A percentile compares a stretch with the other conserved stretches of the same genome.
Conservation (phyloP, 1,140 invertebrate genomes). For the Bombus difficillimus region DNA sequence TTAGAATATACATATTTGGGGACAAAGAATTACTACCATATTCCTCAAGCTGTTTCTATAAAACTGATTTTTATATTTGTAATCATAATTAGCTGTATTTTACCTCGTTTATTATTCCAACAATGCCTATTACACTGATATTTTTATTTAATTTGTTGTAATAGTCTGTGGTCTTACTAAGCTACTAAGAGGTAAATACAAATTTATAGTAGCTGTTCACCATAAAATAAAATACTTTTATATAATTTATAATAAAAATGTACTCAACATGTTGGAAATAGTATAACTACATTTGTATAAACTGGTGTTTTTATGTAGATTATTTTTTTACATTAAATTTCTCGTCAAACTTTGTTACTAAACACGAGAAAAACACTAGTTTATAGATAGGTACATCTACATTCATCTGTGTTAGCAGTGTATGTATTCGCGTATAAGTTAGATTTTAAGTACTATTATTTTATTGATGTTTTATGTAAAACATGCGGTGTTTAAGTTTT, state of each 20-base stretch:
- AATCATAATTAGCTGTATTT: constrained; percentile 23
- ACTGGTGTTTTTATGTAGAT: constrained; percentile 18
- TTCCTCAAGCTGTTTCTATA: neutral
- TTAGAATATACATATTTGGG: constrained; percentile 25
- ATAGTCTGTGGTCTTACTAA: constrained; percentile 15
- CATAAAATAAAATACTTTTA: constrained; percentile 36
- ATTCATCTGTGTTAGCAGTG: neutral
- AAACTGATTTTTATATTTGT: constrained; percentile 14
- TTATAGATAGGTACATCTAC: neutral
- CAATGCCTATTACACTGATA: constrained; percentile 6
- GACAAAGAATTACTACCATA: constrained; percentile 10
- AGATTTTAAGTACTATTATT: neutral
- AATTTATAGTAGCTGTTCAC: constrained; percentile 25
- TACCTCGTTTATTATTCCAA: constrained; percentile 24
- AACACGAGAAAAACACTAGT: neutral
- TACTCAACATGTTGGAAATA: constrained; percentile 14
- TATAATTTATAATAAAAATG: constrained; percentile 28
- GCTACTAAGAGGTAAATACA: constrained; percentile 8
- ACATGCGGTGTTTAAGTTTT: neutral
- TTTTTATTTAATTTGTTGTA: constrained; percentile 35
- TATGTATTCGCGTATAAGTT: constrained; percentile 14
- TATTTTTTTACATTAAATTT: constrained; percentile 4
- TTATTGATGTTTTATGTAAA: neutral
- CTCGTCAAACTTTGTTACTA: neutral
- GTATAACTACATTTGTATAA: constrained; percentile 44